Evolutionary conservation across 2,113 vertebrate genomes (phyloP), one percentile per base, ranked within the genome.

Genomic region (Heterotilapia buettikoferi): DNA sequence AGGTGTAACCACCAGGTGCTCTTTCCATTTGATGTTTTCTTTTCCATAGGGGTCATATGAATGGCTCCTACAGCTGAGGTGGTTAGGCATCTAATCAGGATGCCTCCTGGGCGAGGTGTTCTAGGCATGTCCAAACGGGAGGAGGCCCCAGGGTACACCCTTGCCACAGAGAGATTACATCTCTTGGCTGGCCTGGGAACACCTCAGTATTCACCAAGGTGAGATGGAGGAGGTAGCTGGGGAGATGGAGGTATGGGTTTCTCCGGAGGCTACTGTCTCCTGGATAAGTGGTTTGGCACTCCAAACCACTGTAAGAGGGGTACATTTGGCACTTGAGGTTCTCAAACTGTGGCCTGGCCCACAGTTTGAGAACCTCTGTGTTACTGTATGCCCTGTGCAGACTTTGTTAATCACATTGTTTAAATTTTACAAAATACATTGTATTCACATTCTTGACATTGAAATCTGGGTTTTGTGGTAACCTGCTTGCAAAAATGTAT

Each of bases 281-380:
- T 19, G 31, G 61, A 36, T 36, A 66, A 40, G 11, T 3, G n/a
- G 63, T 59, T 59, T 59, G 56, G 57, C 16, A 61, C 2, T 61
- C 57, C 57, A 33, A 10, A 33, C 16, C 57, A 61, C 57, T 61
- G 16, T 61, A 33, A 61, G 29, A 61, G 57, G 57, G 57, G 3
- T 33, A 61, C 57, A 33, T 61, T 61, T 61, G 16, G 29, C 5
- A 61, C 29, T 61, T 59, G 56, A 59, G 26, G 57, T 61, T 61
- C 57, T 1, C 0, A 61, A 31, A 31, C 57, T 61, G 0, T 14
- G 38, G 1, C 36, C 66, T 4, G 36, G n/a, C n/a, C 66, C n/a
- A 43, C n/a, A 71, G 66, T 71, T 43, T 71, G 36, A 1, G 12
- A 71, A 43, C 36, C n/a, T 24, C 38, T 43, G 66, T 24, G 13